Percentiles rank a stretch among this genome's conserved stretches.
Conservation (phyloP, 2,113 vertebrate genomes). For the Erythrocercus mccallii region DNA sequence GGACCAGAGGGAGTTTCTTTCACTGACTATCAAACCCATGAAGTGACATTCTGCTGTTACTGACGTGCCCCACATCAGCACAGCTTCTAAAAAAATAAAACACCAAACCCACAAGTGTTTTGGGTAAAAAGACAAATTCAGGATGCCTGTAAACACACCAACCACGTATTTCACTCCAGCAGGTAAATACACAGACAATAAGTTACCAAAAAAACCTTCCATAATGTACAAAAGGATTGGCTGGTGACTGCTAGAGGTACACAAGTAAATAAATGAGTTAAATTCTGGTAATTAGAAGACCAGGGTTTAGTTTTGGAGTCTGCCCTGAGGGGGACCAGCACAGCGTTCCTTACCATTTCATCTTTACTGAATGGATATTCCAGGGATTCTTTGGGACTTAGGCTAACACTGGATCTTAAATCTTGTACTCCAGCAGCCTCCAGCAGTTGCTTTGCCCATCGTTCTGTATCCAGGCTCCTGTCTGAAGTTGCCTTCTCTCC, state of each 20-base stretch:
- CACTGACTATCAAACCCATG: background rate
- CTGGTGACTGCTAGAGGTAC: background rate
- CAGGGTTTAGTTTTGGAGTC: background rate
- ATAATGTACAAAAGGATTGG: background rate
- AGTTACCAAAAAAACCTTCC: background rate
- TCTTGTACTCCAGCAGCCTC: background rate
- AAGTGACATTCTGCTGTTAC: background rate
- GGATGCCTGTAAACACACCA: background rate
- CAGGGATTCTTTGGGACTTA: background rate
- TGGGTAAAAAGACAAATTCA: background rate
- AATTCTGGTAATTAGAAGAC: background rate
- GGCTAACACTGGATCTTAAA: background rate
- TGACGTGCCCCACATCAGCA: background rate
- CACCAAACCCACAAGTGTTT: background rate
- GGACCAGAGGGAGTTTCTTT: background rate
- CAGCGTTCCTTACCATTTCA: conserved; percentile 35
- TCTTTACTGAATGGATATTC: background rate
- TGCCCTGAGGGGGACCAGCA: background rate
- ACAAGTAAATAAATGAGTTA: background rate
- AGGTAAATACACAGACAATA: background rate
- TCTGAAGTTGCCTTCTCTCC: background rate
- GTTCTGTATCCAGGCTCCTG: background rate
- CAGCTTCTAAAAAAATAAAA: background rate
- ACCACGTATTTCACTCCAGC: rapidly evolving
- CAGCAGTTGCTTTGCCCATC: background rate